Evolutionary conservation across 92 coral and sea anemone genomes (phyloP), one percentile per base, ranked within the genome.

Genomic region (Parazoanthus atlanticus): DNA sequence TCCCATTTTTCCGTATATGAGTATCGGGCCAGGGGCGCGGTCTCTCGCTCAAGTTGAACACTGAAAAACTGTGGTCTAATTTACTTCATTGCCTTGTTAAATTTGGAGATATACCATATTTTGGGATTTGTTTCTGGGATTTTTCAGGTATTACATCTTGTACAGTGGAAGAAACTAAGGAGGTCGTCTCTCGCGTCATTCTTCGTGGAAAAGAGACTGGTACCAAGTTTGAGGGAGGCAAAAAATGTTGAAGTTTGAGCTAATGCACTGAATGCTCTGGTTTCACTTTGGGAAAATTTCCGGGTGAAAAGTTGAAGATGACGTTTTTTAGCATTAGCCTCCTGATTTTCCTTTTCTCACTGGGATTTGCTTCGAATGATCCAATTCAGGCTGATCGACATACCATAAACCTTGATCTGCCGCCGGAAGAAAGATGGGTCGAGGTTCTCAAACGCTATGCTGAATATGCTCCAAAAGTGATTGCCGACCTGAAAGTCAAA

Each of bases 351-450:
- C 85, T 79, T 33, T 38, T 61, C 13, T 52, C 74, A 58, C 40
- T 76, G 64, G 49, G 38, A 49, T 75, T 6, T 25, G 80, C 80
- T 28, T 84, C 79, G 12, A 41, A 86, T 10, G 94, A 90, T 23
- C 94, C 96, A 46, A 81, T 89, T 70, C 96, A 91, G 81, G 96
- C 95, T 21, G 91, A 94, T 69, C 82, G 95, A 34, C 87, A 72
- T 69, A 91, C 88, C 43, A 89, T 96, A 13, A 80, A 96, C 71
- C 93, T 96, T 17, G 98, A 96, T 80, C 92, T 93, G 0, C 94
- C 96, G 36, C 94, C 98, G 32, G 91, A 94, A 80, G 84, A 94
- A 77, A 91, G 98, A 94, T 96, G 98, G 98, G 52, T 88, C 1
- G 67, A 93, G 12, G 85, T 94, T 38, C 78, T 91, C 52, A 83